These are phyloP conservation scores for Decapterus maruadsi DNA, from an alignment of 2,797 vertebrate genomes.

Conservation along the genomic window DNA sequence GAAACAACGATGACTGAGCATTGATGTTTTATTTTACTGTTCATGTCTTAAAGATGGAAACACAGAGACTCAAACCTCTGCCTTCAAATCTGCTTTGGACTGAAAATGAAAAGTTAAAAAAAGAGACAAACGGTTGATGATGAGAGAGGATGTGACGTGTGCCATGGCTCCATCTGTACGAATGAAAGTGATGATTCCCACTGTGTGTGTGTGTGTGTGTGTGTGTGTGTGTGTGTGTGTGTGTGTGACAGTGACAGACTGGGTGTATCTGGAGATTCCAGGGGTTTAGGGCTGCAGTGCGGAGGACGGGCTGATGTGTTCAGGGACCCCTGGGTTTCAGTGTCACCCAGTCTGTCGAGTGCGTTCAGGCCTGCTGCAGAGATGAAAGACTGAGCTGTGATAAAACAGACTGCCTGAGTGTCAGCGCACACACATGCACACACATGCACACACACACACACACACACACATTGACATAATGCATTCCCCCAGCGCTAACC, in stretches of 20 bases:
- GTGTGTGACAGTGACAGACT: slow-evolving; percentile 31
- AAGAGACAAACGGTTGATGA: slow-evolving; percentile 5
- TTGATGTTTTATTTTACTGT: too few relatives aligned
- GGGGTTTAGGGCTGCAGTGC: slow-evolving; percentile 42
- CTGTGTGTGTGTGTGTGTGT: background rate
- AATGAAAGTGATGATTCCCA: slow-evolving; percentile 7
- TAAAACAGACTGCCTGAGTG: slow-evolving; percentile 68
- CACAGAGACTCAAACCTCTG: slow-evolving; percentile 7
- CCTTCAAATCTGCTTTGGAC: slow-evolving; percentile 11
- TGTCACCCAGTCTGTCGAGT: slow-evolving; percentile 56
- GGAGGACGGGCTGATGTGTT: slow-evolving; percentile 61
- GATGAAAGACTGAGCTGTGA: slow-evolving; percentile 68
- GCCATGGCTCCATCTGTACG: slow-evolving; percentile 8
- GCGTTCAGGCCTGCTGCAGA: slow-evolving; percentile 51
- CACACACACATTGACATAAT: background rate
- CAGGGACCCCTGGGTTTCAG: slow-evolving; percentile 63
- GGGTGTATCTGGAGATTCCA: slow-evolving; percentile 44
- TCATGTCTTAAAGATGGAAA: background rate
- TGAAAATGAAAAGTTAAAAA: background rate
- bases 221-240: slow-evolving; percentile 8
- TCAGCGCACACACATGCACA: slow-evolving; percentile 18
- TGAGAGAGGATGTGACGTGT: slow-evolving; percentile 25
- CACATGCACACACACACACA: slow-evolving; percentile 16
- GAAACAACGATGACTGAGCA: too few relatives aligned
- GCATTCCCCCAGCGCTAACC: background rate